Evolutionary conservation across 2,797 vertebrate genomes (phyloP).

Genomic region (Enteromius viviparus): DNA sequence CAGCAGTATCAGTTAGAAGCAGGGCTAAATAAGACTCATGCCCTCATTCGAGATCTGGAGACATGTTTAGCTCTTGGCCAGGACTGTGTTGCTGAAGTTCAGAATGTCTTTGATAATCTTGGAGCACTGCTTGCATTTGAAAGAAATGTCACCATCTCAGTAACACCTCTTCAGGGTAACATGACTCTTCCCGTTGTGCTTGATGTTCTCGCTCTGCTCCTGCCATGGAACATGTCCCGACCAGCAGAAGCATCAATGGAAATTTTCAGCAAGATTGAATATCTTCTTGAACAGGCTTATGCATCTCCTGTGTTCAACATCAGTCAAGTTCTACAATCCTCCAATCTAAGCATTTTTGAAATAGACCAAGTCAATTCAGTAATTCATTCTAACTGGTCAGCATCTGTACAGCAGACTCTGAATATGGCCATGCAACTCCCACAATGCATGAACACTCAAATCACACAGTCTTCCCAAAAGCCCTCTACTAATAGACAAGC

Average conservation of each 20-base stretch:
- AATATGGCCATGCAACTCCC: constrained; percentile 56
- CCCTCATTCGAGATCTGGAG: constrained; percentile 62
- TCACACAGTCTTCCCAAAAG: background rate
- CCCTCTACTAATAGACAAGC: constrained; percentile 22
- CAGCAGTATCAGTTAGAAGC: constrained; percentile 58
- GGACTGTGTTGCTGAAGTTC: constrained; percentile 66
- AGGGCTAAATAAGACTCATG: constrained; percentile 65
- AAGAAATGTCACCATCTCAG: constrained; percentile 48
- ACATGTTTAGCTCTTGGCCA: constrained; percentile 62
- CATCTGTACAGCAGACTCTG: constrained; percentile 62
- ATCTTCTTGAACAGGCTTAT: constrained; percentile 67
- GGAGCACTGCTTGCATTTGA: constrained; percentile 51
- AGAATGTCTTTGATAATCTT: constrained; percentile 64
- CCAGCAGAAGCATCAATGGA: constrained; percentile 44
- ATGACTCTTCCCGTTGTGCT: constrained; percentile 59
- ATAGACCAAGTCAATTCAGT: constrained; percentile 64
- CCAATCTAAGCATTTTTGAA: constrained; percentile 72
- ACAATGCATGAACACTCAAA: constrained; percentile 68
- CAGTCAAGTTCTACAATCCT: constrained; percentile 65
- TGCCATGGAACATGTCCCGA: constrained; percentile 56
- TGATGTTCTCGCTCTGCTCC: constrained; percentile 67
- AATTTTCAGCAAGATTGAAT: constrained; percentile 62
- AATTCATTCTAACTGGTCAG: constrained; percentile 41
- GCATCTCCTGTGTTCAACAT: constrained; percentile 65
- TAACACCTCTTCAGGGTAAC: constrained; percentile 48